Conservation (phyloP, 2,888 invertebrate genomes). For the Pammene fasciana region DNA sequence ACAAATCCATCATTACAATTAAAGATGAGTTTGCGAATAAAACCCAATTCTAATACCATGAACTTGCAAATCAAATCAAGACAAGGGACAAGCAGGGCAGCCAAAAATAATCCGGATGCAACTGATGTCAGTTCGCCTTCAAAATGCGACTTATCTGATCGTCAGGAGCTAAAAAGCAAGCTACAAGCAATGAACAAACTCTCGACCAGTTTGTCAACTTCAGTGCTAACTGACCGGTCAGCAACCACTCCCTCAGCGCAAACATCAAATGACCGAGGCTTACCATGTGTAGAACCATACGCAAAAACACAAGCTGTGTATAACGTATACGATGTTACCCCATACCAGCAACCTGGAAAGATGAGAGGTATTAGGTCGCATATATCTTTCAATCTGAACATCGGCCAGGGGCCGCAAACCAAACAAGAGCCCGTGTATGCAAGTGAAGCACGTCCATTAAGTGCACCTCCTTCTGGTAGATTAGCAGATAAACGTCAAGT, state of each 20-base stretch:
- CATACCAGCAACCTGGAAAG: background rate
- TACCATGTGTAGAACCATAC: background rate
- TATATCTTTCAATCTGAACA: background rate
- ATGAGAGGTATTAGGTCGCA: slow-evolving; percentile 8
- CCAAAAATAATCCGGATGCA: background rate
- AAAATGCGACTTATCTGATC: background rate
- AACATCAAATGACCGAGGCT: background rate
- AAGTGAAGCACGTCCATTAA: background rate
- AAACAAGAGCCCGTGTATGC: background rate
- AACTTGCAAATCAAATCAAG: slow-evolving; percentile 15
- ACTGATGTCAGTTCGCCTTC: background rate
- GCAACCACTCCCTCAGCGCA: background rate
- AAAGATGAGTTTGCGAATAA: slow-evolving; percentile 15
- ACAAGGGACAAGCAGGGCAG: background rate
- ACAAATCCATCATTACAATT: slow-evolving; percentile 1
- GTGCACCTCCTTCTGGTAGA: slow-evolving; percentile 7
- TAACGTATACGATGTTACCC: background rate
- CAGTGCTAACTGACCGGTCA: background rate
- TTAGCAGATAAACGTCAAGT: background rate
- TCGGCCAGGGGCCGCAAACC: background rate
- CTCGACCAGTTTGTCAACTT: background rate
- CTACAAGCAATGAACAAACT: background rate
- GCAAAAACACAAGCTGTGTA: slow-evolving; percentile 21
- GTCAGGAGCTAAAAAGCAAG: background rate
- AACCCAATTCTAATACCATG: slow-evolving; percentile 1